phyloP scores from a whole-genome alignment of 2,888 invertebrate species.

The Julus scandinavius region DNA sequence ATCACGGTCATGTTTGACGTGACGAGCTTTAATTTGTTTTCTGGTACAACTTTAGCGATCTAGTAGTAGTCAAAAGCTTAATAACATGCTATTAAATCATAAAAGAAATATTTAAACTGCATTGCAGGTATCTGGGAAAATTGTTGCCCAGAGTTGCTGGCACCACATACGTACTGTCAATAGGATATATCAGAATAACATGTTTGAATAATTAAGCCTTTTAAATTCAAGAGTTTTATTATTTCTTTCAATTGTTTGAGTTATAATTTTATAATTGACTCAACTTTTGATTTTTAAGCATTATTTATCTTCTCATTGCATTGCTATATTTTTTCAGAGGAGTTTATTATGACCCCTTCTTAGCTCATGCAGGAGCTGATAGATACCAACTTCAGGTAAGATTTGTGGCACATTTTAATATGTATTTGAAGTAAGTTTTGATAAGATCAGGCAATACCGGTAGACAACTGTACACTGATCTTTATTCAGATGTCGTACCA shows the following conservation, averaged over 20 bases:
- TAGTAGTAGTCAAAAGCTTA: too few relatives aligned
- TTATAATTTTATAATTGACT: not conserved
- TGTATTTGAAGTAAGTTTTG: not conserved
- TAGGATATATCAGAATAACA: not conserved
- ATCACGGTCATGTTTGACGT: too few relatives aligned
- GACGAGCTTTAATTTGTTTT: too few relatives aligned
- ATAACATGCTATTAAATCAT: too few relatives aligned
- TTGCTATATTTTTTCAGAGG: constrained; percentile 70
- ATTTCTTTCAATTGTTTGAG: not conserved
- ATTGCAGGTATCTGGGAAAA: not conserved
- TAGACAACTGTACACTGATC: not conserved
- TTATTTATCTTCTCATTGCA: not conserved
- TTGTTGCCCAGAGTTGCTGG: not conserved
- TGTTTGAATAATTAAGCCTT: not conserved
- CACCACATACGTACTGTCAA: not conserved
- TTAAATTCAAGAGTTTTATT: not conserved
- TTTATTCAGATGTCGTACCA: not conserved
- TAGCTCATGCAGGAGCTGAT: constrained; percentile 85
- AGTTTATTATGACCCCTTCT: constrained; percentile 95
- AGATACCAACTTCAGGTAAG: constrained; percentile 92
- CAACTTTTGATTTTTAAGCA: not conserved
- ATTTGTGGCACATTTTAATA: not conserved
- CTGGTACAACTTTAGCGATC: too few relatives aligned
- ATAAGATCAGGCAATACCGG: not conserved
- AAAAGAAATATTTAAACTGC: too few relatives aligned